Evolutionary conservation across 2,888 invertebrate species (phyloP), one percentile per base, ranked within the genome.

Genomic region (Clunio marinus): DNA sequence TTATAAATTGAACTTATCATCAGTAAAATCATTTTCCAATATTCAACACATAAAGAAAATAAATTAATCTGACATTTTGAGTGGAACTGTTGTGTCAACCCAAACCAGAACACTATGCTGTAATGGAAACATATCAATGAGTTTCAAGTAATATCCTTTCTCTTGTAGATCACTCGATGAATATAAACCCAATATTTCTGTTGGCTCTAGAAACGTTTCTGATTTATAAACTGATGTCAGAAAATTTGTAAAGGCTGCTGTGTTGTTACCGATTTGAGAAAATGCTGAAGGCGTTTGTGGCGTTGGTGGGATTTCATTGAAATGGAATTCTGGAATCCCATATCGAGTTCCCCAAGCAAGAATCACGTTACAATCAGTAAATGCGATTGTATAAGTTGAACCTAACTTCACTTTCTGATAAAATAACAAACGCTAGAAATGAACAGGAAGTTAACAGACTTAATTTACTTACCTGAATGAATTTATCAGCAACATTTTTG

Each of bases 291-390:
- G 70, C 67, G 65, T 69, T 69, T 70, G 69, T 62, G 35, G 70
- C 45, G 45, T 69, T 67, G 69, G 70, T 45, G 62, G 70, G 57
- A 58, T 63, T 37, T 28, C 66, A 7, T 63, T 59, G 32, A 71
- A 68, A 63, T 70, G 71, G 15, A 69, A 69, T 66, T 73, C 79
- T 0, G 77, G 77, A 67, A 77, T 73, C 10, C 79, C 79, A 72
- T 80, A 79, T 15, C 80, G 77, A 3, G 83, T 82, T 20, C 89
- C 89, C 88, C 88, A 89, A 73, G 88, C 84, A 71, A 85, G 84
- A 7, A 89, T 77, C 24, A 85, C 83, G 74, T 88, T 86, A 71
- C 86, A 83, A 45, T 82, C 79, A 1, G 87, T 86, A 2, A 82
- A 82, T 7, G 83, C 84, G n/a, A 86, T 79, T 0, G 87, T 86